Conservation (phyloP, 2,113 vertebrate genomes). For the Noturus placidus region DNA sequence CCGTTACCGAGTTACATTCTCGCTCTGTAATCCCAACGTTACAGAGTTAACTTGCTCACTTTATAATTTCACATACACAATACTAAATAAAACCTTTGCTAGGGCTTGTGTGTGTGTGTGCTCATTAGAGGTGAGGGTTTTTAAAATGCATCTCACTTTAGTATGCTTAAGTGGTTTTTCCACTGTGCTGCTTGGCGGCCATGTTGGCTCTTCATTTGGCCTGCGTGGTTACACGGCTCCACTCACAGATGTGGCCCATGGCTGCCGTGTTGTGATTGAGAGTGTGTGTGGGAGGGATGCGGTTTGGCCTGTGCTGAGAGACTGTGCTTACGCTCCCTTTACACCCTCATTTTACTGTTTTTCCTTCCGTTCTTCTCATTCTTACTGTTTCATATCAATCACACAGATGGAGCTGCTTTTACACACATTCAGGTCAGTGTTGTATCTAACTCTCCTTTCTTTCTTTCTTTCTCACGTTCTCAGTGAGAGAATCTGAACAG, state of each 20-base stretch:
- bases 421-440: background rate
- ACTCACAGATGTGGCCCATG: background rate
- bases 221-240: constrained; percentile 29
- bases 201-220: constrained; percentile 15
- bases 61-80: too few species aligned
- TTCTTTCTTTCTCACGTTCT: background rate
- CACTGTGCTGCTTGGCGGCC: background rate
- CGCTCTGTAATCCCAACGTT: too few species aligned
- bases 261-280: constrained; percentile 12
- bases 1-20: too few species aligned
- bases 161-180: constrained; percentile 27
- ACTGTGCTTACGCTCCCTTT: background rate
- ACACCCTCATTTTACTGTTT: background rate
- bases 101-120: background rate
- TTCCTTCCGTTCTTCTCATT: background rate
- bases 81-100: too few species aligned
- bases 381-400: background rate
- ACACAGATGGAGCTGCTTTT: background rate
- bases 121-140: background rate
- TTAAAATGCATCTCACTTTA: background rate
- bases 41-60: too few species aligned
- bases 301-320: constrained; percentile 23
- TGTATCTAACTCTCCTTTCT: background rate
- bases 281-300: constrained; percentile 8
- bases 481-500: background rate